Evolutionary conservation across 1,140 invertebrate genomes (phyloP), one percentile per base, ranked within the genome.

Genomic region (Melanaphis sacchari): DNA sequence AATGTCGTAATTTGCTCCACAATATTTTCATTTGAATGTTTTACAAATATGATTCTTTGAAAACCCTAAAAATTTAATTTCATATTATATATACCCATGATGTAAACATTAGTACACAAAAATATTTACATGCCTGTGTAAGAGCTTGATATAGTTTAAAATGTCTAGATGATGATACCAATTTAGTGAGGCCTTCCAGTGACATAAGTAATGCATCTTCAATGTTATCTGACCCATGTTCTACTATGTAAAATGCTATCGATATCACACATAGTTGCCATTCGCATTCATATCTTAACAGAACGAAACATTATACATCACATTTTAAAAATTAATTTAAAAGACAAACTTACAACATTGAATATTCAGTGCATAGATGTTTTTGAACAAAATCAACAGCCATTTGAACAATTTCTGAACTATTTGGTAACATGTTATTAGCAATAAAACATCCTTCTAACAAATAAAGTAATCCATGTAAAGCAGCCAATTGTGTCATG

Each of bases 401-500:
- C n/a, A 93, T 93, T n/a, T 93, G 91, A 54, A 93, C 46, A 1
- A 52, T 93, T 84, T 93, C 91, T 41, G 76, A 85, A 84, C 46
- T 84, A 93, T 52, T 93, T 26, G 66, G 46, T 7, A 93, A 54
- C 9, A 38, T 6, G 31, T 82, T 84, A 54, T 93, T 76, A 21
- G 59, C 40, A 38, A 94, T 81, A n/a, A 82, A 66, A 82, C 93
- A 93, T 94, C 96, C 97, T 96, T 97, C 97, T 76, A 98, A 95
- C 85, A 98, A 95, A 95, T 97, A 98, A 15, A 98, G 95, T n/a
- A 97, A 95, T 3, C 97, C 97, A 94, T 97, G 96, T 38, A 98
- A 95, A 49, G 97, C 96, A 24, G 97, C 96, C 76, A 97, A 96
- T 94, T 96, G 96, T 31, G 97, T 96, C 4, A 97, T 96, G 24